Conservation (phyloP, 2,797 vertebrate species). For the Enteromius unitaeniatus region DNA sequence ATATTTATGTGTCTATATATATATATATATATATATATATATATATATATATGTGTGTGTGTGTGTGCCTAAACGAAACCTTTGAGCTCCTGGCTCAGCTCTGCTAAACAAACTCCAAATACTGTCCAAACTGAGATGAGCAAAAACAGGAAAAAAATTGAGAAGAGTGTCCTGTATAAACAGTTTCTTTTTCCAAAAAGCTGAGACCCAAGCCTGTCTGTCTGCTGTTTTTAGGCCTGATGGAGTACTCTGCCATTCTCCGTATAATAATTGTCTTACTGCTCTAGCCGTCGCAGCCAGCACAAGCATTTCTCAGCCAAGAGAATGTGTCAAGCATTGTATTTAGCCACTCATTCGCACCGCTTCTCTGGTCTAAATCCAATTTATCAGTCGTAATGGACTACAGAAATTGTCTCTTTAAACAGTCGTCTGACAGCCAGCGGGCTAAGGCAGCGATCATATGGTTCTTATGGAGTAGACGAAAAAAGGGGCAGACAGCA, state of each 20-base stretch:
- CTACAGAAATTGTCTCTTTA: conserved; percentile 74
- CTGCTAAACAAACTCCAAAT: conserved; percentile 21
- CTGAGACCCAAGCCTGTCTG: conserved; percentile 22
- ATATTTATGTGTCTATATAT: too few species aligned
- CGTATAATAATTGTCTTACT: conserved; percentile 49
- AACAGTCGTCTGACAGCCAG: conserved; percentile 66
- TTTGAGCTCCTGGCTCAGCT: conserved; percentile 3
- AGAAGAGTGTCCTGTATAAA: neutral
- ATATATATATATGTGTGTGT: too few species aligned
- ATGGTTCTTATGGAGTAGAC: conserved; percentile 27
- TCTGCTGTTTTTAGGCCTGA: conserved; percentile 36
- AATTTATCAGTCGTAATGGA: conserved; percentile 80
- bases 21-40: too few species aligned
- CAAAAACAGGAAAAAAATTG: neutral
- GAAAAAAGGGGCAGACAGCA: conserved; percentile 48
- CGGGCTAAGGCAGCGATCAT: conserved; percentile 51
- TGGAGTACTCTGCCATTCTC: conserved; percentile 30
- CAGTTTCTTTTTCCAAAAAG: conserved; percentile 6
- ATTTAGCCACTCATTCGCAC: conserved; percentile 65
- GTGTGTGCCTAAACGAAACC: neutral
- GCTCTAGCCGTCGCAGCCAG: conserved; percentile 40
- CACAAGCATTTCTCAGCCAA: conserved; percentile 38
- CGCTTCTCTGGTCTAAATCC: conserved; percentile 72
- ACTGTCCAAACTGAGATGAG: conserved; percentile 14
- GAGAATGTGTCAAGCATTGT: conserved; percentile 61